Conservation (phyloP, 53 echinoderm and acorn worm species). For the Hippasteria phrygiana region DNA sequence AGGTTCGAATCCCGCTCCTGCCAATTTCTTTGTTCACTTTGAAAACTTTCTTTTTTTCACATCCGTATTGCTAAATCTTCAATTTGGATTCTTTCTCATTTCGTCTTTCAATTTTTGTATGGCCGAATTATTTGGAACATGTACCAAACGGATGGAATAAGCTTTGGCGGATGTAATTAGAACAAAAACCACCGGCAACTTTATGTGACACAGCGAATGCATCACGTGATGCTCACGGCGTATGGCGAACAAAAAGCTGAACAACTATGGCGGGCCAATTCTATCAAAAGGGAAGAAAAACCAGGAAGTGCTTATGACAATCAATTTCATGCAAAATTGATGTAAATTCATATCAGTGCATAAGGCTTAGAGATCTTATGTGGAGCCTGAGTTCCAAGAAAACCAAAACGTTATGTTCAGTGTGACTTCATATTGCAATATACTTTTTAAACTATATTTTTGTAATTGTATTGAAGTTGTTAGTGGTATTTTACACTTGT, state of each 20-base stretch:
- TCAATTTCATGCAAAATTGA: no score
- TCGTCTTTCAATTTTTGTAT: not conserved
- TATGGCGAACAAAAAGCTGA: not conserved
- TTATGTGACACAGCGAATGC: not conserved
- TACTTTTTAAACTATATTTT: no score
- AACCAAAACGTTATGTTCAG: no score
- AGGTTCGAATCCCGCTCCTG: no score
- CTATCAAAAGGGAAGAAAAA: not conserved
- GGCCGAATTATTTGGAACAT: not conserved
- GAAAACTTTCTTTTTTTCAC: no score
- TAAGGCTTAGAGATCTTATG: no score
- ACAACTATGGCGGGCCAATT: slow-evolving; percentile 32
- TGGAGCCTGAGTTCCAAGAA: no score
- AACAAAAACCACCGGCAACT: not conserved
- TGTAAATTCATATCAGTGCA: no score
- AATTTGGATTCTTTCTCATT: slow-evolving; percentile 23
- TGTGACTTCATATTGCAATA: no score
- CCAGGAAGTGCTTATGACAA: not conserved
- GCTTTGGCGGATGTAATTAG: slow-evolving; percentile 7
- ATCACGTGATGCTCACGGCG: slow-evolving; percentile 12
- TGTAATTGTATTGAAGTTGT: no score
- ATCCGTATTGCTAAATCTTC: not conserved
- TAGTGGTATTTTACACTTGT: no score
- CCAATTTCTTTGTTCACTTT: no score
- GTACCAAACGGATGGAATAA: not conserved